A percentile compares a stretch with the other conserved stretches of the same genome.
phyloP scores from a whole-genome alignment of 2,888 invertebrate genomes.

The Tachina lurida region DNA sequence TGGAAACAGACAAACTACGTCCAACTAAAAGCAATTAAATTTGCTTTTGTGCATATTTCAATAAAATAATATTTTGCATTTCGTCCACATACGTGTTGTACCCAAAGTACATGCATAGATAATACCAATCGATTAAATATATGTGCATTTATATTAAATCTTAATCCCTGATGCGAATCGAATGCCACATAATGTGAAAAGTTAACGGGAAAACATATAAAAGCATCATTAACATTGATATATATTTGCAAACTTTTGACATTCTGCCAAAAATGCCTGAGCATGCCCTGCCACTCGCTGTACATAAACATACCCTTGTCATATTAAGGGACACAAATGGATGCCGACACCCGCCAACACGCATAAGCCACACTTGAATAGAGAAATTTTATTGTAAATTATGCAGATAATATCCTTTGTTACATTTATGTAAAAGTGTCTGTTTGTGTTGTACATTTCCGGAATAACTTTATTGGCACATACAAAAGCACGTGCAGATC shows the following conservation, averaged over 20 bases:
- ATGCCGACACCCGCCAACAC: background rate
- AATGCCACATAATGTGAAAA: constrained; percentile 19
- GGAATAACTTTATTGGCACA: background rate
- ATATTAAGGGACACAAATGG: background rate
- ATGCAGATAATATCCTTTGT: constrained; percentile 22
- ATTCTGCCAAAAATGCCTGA: background rate
- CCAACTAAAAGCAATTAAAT: no score
- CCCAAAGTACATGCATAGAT: background rate
- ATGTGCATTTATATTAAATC: constrained; percentile 11
- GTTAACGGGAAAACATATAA: constrained; percentile 17
- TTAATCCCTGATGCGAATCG: constrained; percentile 1
- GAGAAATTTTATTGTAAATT: constrained; percentile 3
- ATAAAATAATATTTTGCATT: background rate
- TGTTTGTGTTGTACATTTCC: background rate
- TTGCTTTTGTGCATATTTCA: background rate
- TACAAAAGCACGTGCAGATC: constrained; percentile 51
- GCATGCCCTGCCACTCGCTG: background rate
- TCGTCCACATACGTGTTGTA: background rate
- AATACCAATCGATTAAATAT: constrained; percentile 22
- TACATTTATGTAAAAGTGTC: background rate
- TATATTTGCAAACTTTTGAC: constrained; percentile 34
- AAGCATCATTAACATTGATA: constrained; percentile 33
- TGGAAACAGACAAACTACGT: no score
- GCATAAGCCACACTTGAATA: constrained; percentile 36
- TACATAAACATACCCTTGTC: background rate